phyloP scores from a whole-genome alignment of 2,888 invertebrate genomes.

The Pammene aurita region DNA sequence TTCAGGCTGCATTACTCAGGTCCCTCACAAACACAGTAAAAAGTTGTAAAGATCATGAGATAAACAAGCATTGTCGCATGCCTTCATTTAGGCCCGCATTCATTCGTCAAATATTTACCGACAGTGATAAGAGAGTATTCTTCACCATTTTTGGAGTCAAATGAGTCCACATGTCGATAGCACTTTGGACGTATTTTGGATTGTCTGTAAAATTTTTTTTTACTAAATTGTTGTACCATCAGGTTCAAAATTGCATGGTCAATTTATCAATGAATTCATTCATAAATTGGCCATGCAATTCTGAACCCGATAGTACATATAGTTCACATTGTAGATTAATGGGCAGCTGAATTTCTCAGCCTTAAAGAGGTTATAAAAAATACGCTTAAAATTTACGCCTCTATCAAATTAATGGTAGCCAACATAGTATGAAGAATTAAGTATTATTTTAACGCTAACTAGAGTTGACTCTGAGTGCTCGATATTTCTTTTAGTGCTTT shows the following conservation, averaged over 20 bases:
- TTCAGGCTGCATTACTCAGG: constrained; percentile 26
- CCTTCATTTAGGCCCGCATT: constrained; percentile 68
- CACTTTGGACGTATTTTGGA: constrained; percentile 3
- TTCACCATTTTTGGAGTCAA: constrained; percentile 49
- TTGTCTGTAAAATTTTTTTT: constrained; percentile 3
- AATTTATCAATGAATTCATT: no score
- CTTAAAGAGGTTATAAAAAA: constrained; percentile 29
- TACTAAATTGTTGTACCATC: constrained; percentile 11
- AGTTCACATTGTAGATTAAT: constrained; percentile 21
- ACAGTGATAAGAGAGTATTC: constrained; percentile 60
- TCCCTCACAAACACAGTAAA: constrained; percentile 51
- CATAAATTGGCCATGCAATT: no score
- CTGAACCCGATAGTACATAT: no score
- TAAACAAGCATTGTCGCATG: constrained; percentile 55
- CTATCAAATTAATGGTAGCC: constrained; percentile 15
- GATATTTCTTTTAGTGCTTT: not conserved
- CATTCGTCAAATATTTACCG: constrained; percentile 70
- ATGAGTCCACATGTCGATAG: constrained; percentile 34
- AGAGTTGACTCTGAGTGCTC: not conserved
- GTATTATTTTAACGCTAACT: not conserved
- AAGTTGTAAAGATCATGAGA: constrained; percentile 55
- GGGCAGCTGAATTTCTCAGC: constrained; percentile 20
- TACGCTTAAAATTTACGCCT: constrained; percentile 24
- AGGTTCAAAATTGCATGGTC: no score
- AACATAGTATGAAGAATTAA: constrained; percentile 17